Conservation (phyloP, 2,113 vertebrate species). For the Dendropsophus ebraccatus region DNA sequence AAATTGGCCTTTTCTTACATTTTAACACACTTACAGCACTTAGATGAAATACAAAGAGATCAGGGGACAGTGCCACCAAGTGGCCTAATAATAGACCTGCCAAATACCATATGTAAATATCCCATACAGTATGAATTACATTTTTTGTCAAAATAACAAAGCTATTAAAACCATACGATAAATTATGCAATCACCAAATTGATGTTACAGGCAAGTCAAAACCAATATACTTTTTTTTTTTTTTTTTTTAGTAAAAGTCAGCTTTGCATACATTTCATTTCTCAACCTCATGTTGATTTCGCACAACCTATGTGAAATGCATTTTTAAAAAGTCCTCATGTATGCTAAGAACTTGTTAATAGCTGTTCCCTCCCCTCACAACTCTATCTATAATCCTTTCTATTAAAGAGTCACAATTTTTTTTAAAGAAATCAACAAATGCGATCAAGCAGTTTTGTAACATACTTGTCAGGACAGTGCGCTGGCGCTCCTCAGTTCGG, state of each 20-base stretch:
- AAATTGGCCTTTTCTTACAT: neutral
- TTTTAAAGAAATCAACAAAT: no score
- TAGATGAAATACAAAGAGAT: neutral
- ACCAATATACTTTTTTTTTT: neutral
- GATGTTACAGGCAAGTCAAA: neutral
- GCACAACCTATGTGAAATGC: no score
- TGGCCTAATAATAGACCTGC: neutral
- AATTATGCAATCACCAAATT: neutral
- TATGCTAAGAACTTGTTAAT: neutral
- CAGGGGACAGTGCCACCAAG: conserved; percentile 11
- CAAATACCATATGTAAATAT: no score
- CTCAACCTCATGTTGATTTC: no score
- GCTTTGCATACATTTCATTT: neutral
- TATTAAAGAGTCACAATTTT: no score
- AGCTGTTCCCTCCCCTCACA: no score
- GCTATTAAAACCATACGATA: neutral
- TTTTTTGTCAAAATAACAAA: no score
- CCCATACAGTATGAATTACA: neutral
- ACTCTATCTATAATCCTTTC: no score
- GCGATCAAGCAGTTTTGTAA: no score
- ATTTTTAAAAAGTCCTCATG: neutral
- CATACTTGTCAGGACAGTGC: no score
- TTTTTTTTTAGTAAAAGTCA: neutral
- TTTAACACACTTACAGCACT: neutral
- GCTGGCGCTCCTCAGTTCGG: no score